A percentile compares a stretch with the other conserved stretches of the same genome.
These are phyloP conservation scores for Carassius auratus DNA, from an alignment of 2,113 vertebrate species.

Conservation along the genomic window DNA sequence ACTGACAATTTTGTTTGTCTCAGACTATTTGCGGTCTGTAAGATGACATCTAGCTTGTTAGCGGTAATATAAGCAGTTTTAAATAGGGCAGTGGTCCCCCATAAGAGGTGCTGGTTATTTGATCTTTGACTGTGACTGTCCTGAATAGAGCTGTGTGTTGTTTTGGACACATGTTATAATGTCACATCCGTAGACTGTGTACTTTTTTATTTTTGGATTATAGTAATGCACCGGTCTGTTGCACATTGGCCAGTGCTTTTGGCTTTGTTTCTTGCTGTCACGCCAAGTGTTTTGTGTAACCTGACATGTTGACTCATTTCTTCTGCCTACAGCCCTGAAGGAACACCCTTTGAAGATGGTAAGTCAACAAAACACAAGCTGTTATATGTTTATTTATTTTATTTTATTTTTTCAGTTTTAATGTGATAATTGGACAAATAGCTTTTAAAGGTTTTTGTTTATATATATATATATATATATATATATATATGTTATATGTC, in stretches of 20 bases:
- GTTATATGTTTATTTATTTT: neutral
- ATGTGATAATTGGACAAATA: neutral
- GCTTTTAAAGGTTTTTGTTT: too few relatives aligned
- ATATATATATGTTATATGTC: too few relatives aligned
- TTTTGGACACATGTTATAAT: slow-evolving; percentile 15
- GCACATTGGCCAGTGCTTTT: neutral
- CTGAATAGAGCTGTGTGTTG: slow-evolving; percentile 8
- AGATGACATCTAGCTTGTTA: neutral
- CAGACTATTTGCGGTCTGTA: neutral
- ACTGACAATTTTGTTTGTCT: neutral
- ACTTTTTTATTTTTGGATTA: slow-evolving; percentile 10
- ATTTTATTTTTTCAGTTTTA: neutral
- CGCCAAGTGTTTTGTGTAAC: neutral
- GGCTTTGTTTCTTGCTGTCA: neutral
- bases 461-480: too few relatives aligned
- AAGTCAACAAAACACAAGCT: slow-evolving; percentile 64
- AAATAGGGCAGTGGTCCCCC: slow-evolving; percentile 20
- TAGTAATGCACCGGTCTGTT: neutral
- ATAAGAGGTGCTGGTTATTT: slow-evolving; percentile 44
- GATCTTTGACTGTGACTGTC: slow-evolving; percentile 22
- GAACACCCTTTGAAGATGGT: slow-evolving; percentile 99
- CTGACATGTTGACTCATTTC: slow-evolving; percentile 33
- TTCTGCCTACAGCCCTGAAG: slow-evolving; percentile 84
- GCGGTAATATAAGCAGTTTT: slow-evolving; percentile 17
- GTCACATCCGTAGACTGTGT: slow-evolving; percentile 10